Evolutionary conservation across 2,113 vertebrate species (phyloP).

Genomic region (Jaculus jaculus): DNA sequence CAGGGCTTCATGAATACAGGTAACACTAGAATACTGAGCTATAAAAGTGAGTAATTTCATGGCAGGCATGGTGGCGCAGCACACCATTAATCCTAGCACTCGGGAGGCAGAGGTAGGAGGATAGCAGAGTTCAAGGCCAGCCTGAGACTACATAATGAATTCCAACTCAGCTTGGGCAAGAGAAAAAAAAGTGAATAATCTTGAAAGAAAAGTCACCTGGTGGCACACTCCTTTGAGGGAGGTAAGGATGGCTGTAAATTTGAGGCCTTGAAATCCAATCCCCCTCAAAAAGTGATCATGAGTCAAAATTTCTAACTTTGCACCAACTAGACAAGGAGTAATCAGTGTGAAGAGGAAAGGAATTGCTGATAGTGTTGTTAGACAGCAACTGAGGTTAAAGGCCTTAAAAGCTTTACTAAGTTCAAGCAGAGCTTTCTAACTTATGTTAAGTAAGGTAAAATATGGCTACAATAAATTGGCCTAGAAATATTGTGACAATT

Average conservation of each 20-base stretch:
- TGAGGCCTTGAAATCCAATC: too few relatives aligned
- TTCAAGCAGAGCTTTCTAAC: background rate
- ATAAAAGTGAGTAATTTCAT: background rate
- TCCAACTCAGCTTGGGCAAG: too few relatives aligned
- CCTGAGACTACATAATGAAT: too few relatives aligned
- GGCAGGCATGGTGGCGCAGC: too few relatives aligned
- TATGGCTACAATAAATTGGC: background rate
- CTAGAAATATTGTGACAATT: slow-evolving; percentile 26
- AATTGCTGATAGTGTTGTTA: background rate
- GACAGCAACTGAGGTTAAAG: background rate
- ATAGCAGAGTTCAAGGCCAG: too few relatives aligned
- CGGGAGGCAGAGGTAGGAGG: too few relatives aligned
- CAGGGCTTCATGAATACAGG: background rate
- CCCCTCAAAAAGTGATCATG: slow-evolving; percentile 11
- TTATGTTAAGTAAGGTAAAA: slow-evolving; percentile 39
- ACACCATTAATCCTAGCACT: too few relatives aligned
- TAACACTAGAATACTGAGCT: background rate
- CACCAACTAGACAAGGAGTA: background rate
- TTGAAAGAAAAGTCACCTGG: too few relatives aligned
- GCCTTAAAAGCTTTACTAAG: background rate
- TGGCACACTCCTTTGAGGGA: too few relatives aligned
- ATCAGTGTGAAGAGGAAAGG: slow-evolving; percentile 21
- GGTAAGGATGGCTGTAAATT: too few relatives aligned
- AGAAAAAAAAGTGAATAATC: too few relatives aligned
- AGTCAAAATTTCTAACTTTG: background rate